phyloP scores from a whole-genome alignment of 2,888 invertebrate species.

The Mayetiola destructor region DNA sequence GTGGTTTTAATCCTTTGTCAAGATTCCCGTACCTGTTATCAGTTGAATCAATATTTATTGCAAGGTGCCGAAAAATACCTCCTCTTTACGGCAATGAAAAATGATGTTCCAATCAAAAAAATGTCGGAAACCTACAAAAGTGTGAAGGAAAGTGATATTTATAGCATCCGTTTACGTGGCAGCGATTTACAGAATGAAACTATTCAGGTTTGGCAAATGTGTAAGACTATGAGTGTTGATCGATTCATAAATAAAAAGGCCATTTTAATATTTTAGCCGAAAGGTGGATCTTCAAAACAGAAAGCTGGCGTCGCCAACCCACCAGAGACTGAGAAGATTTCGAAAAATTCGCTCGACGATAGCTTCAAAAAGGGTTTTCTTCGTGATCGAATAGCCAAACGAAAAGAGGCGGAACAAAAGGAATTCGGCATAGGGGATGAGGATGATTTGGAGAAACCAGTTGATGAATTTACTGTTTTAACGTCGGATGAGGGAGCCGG shows the following conservation, averaged over 20 bases:
- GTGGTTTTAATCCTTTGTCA: slow-evolving; percentile 74
- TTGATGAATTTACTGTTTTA: background rate
- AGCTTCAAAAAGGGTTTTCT: slow-evolving; percentile 13
- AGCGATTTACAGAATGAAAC: background rate
- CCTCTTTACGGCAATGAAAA: slow-evolving; percentile 45
- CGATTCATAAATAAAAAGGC: too few species aligned
- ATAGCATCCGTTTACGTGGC: background rate
- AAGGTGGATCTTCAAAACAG: background rate
- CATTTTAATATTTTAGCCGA: background rate
- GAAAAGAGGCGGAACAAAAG: slow-evolving; percentile 15
- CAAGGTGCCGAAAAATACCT: slow-evolving; percentile 49
- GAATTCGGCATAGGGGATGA: slow-evolving; percentile 9
- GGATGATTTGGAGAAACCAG: background rate
- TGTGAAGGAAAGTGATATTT: slow-evolving; percentile 25
- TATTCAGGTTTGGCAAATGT: background rate
- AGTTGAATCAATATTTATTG: slow-evolving; percentile 55
- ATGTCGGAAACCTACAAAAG: slow-evolving; percentile 40
- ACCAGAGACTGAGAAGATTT: background rate
- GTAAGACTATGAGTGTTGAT: background rate
- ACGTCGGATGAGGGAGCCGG: background rate
- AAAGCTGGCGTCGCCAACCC: too few species aligned
- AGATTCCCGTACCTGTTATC: slow-evolving; percentile 67
- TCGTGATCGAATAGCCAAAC: slow-evolving; percentile 15
- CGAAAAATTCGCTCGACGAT: background rate
- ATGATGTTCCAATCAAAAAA: slow-evolving; percentile 42